Conservation (phyloP, 2,888 invertebrate species). For the Prenolepis imparis region DNA sequence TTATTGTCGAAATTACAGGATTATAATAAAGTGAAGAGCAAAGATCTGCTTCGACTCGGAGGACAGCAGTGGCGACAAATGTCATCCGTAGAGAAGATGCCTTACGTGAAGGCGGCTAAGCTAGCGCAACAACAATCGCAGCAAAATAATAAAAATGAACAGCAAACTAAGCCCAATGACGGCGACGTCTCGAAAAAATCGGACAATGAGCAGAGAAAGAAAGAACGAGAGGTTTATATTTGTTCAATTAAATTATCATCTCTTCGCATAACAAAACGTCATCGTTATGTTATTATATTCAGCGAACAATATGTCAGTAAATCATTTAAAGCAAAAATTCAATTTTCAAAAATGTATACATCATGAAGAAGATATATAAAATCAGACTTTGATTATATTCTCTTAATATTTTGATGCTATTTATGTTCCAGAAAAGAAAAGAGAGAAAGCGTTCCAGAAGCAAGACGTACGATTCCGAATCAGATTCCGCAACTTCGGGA, state of each 20-base stretch:
- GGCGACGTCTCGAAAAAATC: slow-evolving; percentile 41
- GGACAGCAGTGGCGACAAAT: slow-evolving; percentile 79
- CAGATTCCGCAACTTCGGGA: slow-evolving; percentile 59
- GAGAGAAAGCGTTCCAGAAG: slow-evolving; percentile 46
- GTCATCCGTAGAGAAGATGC: slow-evolving; percentile 77
- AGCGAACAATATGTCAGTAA: background rate
- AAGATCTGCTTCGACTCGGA: slow-evolving; percentile 75
- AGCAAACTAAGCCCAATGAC: slow-evolving; percentile 4
- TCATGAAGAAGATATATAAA: background rate
- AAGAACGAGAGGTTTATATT: slow-evolving; percentile 18
- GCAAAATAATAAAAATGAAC: slow-evolving; percentile 27
- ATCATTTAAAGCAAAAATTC: background rate
- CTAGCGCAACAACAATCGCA: slow-evolving; percentile 60
- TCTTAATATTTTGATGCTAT: background rate
- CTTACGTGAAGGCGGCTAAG: slow-evolving; percentile 78
- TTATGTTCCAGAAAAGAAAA: slow-evolving; percentile 46
- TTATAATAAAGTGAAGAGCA: slow-evolving; percentile 58
- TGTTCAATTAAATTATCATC: background rate
- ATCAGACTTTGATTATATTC: background rate
- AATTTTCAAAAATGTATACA: background rate
- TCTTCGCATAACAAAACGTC: background rate
- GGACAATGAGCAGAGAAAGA: slow-evolving; percentile 19
- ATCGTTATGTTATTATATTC: background rate
- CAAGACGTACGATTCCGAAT: slow-evolving; percentile 46
- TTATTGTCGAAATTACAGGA: slow-evolving; percentile 59